Percentiles rank a stretch among this genome's conserved stretches.
These are phyloP conservation scores for Tilapia sparmanii DNA, from an alignment of 2,113 vertebrate species.

Conservation along the genomic window DNA sequence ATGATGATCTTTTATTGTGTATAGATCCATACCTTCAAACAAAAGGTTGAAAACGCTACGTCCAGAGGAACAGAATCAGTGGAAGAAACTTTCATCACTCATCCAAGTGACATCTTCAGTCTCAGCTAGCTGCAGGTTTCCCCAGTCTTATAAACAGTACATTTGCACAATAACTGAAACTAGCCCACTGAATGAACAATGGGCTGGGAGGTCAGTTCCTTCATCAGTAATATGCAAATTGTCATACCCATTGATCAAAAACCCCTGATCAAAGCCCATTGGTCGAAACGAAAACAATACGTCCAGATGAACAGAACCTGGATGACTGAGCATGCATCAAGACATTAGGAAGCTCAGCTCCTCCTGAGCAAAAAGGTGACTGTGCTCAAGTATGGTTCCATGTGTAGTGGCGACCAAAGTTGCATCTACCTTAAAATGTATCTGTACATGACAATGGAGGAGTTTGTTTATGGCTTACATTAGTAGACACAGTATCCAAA, in stretches of 20 bases:
- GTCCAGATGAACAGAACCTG: neutral
- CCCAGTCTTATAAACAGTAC: neutral
- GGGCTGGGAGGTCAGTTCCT: neutral
- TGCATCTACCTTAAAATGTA: fast-evolving
- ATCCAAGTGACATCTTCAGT: neutral
- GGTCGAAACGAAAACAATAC: fast-evolving
- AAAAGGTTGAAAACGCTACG: neutral
- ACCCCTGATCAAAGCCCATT: neutral
- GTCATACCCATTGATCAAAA: neutral
- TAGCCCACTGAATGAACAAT: neutral
- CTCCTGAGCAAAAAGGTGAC: neutral
- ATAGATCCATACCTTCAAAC: neutral
- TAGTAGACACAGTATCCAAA: neutral
- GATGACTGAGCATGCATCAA: neutral
- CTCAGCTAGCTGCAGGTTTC: neutral
- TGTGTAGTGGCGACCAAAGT: neutral
- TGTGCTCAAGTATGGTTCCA: fast-evolving
- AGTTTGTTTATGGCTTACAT: neutral
- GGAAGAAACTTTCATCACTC: neutral
- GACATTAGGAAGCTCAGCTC: neutral
- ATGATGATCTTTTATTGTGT: neutral
- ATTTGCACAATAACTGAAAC: neutral
- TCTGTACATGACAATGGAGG: fast-evolving
- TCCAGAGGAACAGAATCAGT: too few species aligned
- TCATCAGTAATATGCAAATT: neutral